Base-by-base conservation (phyloP, 1,140 invertebrate genomes). In the Acromyrmex charruanus region DNA sequence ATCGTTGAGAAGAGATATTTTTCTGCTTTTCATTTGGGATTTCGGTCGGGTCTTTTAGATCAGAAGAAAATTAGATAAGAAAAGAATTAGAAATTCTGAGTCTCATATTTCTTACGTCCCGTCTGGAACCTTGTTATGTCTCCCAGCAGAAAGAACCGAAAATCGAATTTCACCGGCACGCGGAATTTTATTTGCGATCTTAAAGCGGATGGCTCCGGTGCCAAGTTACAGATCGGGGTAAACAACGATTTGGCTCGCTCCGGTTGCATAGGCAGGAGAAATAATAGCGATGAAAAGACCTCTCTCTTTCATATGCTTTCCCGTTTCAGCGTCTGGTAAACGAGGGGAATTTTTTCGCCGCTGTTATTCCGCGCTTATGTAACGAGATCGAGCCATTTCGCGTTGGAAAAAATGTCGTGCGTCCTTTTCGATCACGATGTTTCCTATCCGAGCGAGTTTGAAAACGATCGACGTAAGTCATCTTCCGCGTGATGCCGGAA, bases 221-320 rank as follows among this genome's bases (percentile, higher is more conserved):
- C 80, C 80, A 84, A 84, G 80, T 84, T 74, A 84, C 69, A 84
- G 69, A 84, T 74, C 55, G 69, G 28, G 69, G 80, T 84, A 84
- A 84, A 84, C 80, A 84, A 84, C 69, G 55, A 84, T 84, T 84
- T 84, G 80, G 80, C 68, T 74, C 39, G 55, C 39, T 75, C 69
- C 49, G 63, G 49, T 84, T 84, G 39, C 68, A 74, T 61, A 74
- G 55, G 18, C 69, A 39, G 58, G 66, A 81, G 69, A 28, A 84
- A 84, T 84, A 84, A 75, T 61, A 61, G 28, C 28, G 55, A 28
- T 16, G 44, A 35, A 61, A 51, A 51, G 55, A 59, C 12, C 14
- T 4, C 53, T 44, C 28, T 68, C 6, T 35, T 25, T 79, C 12
- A n/a, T 6, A 49, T 44, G 51, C 59, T 51, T 12, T 51, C 14